Evolutionary conservation across 2,888 invertebrate genomes (phyloP).

Genomic region (Choreutis nemorana): DNA sequence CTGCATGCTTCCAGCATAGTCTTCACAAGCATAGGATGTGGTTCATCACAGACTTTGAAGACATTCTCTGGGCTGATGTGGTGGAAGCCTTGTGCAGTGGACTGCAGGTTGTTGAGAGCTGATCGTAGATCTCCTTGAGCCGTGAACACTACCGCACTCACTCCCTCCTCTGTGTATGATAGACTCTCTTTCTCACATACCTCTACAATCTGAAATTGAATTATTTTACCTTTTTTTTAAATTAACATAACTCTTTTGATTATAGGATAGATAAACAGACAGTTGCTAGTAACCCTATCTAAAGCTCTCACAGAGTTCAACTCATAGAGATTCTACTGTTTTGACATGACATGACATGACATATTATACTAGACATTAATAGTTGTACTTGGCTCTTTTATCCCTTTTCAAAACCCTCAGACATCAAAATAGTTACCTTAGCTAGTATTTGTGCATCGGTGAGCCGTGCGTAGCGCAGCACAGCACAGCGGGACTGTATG

Average conservation of each 20-base stretch:
- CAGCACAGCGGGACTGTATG: conserved; percentile 97
- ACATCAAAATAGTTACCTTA: too few species aligned
- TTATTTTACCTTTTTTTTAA: too few species aligned
- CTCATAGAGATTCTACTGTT: too few species aligned
- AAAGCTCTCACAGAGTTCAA: too few species aligned
- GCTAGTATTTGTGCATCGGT: conserved; percentile 90
- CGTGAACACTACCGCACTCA: conserved; percentile 96
- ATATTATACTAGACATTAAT: too few species aligned
- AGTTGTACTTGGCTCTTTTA: too few species aligned
- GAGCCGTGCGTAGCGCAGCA: conserved; percentile 90
- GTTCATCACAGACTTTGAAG: conserved; percentile 99
- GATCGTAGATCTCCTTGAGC: conserved; percentile 99
- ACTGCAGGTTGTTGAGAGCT: conserved; percentile 96
- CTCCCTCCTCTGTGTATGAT: conserved; percentile 88
- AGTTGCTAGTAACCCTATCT: too few species aligned
- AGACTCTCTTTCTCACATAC: conserved; percentile 60
- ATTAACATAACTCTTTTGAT: too few species aligned
- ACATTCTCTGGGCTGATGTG: conserved; percentile 93
- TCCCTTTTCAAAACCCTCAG: too few species aligned
- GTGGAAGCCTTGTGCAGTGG: conserved; percentile 86
- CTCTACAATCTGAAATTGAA: conserved; percentile 33
- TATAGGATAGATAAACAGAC: too few species aligned
- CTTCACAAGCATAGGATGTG: conserved; percentile 93
- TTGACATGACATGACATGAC: too few species aligned
- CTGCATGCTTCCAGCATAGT: conserved; percentile 89